Evolutionary conservation across 92 coral and sea anemone genomes (phyloP).

Genomic region (Epizoanthus stellaris): DNA sequence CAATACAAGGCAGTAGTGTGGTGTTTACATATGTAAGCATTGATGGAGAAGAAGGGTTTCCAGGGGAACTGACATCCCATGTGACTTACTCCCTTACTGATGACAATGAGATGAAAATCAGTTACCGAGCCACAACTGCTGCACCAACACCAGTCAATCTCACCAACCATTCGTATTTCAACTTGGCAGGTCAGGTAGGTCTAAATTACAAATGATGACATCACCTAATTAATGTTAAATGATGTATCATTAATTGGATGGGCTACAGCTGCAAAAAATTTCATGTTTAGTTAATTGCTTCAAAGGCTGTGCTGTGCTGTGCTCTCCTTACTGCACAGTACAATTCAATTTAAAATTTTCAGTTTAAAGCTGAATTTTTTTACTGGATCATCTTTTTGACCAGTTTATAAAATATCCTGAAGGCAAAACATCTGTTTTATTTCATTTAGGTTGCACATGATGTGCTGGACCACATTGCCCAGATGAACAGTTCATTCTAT

Average conservation of each 20-base stretch:
- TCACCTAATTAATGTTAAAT: too few species aligned
- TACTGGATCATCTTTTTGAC: too few species aligned
- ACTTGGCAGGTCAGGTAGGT: constrained; percentile 95
- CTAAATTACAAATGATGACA: background rate
- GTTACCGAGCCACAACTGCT: constrained; percentile 74
- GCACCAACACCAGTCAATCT: constrained; percentile 84
- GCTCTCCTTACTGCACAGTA: too few species aligned
- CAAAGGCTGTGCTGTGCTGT: background rate
- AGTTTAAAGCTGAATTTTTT: background rate
- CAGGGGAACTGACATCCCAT: constrained; percentile 77
- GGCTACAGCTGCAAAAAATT: background rate
- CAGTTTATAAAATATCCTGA: too few species aligned
- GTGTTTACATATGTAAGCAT: constrained; percentile 75
- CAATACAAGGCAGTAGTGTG: constrained; percentile 61
- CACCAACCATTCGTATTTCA: constrained; percentile 91
- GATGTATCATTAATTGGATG: background rate
- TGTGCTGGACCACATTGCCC: constrained; percentile 79
- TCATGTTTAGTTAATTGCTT: background rate
- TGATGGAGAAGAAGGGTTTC: constrained; percentile 91
- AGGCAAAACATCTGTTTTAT: background rate
- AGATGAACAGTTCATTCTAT: constrained; percentile 77
- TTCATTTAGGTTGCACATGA: constrained; percentile 74
- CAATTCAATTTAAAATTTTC: too few species aligned
- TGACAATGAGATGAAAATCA: constrained; percentile 74
- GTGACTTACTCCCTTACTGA: constrained; percentile 74